These are phyloP conservation scores for Maylandia zebra DNA, from an alignment of 2,113 vertebrate genomes.

Conservation along the genomic window DNA sequence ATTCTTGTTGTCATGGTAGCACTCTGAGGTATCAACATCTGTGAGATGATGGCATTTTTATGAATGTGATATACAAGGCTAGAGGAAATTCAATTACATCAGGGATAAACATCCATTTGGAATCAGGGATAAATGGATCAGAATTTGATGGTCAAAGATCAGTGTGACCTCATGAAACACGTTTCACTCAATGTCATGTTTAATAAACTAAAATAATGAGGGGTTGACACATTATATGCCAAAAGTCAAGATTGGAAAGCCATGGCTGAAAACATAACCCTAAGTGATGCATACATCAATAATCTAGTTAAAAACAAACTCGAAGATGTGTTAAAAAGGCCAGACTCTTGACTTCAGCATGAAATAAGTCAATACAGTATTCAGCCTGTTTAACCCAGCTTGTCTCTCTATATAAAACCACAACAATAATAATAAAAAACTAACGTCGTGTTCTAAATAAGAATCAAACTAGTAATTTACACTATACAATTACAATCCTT, in stretches of 20 bases:
- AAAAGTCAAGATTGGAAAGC: rapidly evolving
- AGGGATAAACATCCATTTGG: background rate
- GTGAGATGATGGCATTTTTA: background rate
- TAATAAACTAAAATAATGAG: background rate
- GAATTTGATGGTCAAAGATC: background rate
- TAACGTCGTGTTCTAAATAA: background rate
- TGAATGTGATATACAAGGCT: background rate
- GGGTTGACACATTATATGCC: background rate
- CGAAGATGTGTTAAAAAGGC: background rate
- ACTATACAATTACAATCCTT: background rate
- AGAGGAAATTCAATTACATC: background rate
- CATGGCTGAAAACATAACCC: background rate
- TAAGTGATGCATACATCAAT: background rate
- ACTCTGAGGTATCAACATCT: background rate
- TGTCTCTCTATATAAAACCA: background rate
- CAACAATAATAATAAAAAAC: background rate
- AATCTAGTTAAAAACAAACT: background rate
- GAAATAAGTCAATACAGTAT: background rate
- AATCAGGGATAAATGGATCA: background rate
- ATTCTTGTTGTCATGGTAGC: conserved; percentile 9
- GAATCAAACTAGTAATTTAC: background rate
- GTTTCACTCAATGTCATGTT: background rate
- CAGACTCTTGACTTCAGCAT: background rate
- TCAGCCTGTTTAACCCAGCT: background rate
- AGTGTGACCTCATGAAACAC: background rate